Conservation (phyloP, 2,797 vertebrate species). For the Eutrigla gurnardus region DNA sequence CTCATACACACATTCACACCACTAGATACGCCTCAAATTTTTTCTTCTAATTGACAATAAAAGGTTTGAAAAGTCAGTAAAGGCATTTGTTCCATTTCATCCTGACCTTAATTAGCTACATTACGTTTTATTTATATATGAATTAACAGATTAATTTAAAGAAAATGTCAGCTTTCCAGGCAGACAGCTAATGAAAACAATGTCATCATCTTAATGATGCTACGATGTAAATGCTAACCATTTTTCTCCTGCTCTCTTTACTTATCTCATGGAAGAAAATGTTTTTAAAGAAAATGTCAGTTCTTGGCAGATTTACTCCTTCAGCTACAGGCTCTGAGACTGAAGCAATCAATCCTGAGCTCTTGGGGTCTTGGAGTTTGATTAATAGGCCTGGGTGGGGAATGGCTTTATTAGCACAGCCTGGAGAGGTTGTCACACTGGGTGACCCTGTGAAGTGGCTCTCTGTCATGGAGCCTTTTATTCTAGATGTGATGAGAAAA, state of each 20-base stretch:
- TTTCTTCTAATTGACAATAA: background rate
- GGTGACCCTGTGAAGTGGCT: slow-evolving; percentile 43
- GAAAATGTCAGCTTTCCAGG: slow-evolving; percentile 5
- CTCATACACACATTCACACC: background rate
- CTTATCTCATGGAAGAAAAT: slow-evolving; percentile 31
- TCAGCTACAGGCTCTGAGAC: slow-evolving; percentile 26
- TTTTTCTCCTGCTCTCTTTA: slow-evolving; percentile 1
- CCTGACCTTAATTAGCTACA: background rate
- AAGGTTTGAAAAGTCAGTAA: slow-evolving; percentile 7
- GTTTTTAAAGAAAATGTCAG: background rate
- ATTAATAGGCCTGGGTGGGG: slow-evolving; percentile 58
- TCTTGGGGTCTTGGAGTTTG: slow-evolving; percentile 40
- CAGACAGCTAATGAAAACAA: slow-evolving; percentile 21
- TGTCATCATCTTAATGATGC: slow-evolving; percentile 30
- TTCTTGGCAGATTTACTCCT: slow-evolving; percentile 36
- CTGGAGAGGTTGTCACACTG: slow-evolving; percentile 31
- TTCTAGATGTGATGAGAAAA: slow-evolving; percentile 22
- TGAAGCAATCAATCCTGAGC: slow-evolving; percentile 53
- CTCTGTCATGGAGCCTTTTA: slow-evolving; percentile 36
- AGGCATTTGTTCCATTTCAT: no score
- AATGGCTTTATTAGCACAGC: slow-evolving; percentile 49
- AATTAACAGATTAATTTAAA: background rate
- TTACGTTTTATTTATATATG: background rate
- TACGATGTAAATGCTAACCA: slow-evolving; percentile 21
- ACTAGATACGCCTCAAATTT: background rate